A percentile compares a stretch with the other conserved stretches of the same genome.
Conservation (phyloP, 1,140 invertebrate genomes). For the Melipona quadrifasciata region DNA sequence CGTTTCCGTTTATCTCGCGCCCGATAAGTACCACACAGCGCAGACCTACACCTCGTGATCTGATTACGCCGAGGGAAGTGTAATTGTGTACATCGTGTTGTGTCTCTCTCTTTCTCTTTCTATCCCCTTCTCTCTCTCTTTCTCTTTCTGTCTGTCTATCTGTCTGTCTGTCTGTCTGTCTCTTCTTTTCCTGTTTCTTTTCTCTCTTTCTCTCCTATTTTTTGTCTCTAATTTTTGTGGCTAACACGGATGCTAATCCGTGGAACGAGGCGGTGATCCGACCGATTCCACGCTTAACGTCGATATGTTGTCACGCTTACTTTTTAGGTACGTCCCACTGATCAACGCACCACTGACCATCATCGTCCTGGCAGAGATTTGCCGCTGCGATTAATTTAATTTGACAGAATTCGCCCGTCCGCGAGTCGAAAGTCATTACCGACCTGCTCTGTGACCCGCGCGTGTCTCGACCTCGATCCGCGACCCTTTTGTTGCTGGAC, state of each 20-base stretch:
- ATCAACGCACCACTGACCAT: conserved; percentile 28
- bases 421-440: conserved; percentile 63
- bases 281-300: conserved; percentile 59
- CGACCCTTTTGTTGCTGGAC: conserved; percentile 11
- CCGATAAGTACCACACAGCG: conserved; percentile 45
- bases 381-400: conserved; percentile 43
- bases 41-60: conserved; percentile 39
- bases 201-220: conserved; percentile 9
- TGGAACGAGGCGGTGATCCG: conserved; percentile 43
- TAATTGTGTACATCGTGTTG: conserved; percentile 51
- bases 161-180: conserved; percentile 21
- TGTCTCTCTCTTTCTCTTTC: conserved; percentile 37
- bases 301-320: conserved; percentile 60
- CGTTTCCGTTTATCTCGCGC: conserved; percentile 51
- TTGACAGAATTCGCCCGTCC: background rate
- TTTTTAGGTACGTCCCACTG: conserved; percentile 52
- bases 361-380: conserved; percentile 28
- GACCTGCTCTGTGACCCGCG: background rate
- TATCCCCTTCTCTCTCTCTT: background rate
- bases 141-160: conserved; percentile 15
- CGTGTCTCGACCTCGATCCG: background rate
- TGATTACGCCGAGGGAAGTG: conserved; percentile 18
- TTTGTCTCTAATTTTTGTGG: conserved; percentile 60
- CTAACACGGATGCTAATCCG: conserved; percentile 67
- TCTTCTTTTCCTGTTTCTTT: background rate